phyloP scores from a whole-genome alignment of 2,113 vertebrate species.

The Grammomys dolichurus region DNA sequence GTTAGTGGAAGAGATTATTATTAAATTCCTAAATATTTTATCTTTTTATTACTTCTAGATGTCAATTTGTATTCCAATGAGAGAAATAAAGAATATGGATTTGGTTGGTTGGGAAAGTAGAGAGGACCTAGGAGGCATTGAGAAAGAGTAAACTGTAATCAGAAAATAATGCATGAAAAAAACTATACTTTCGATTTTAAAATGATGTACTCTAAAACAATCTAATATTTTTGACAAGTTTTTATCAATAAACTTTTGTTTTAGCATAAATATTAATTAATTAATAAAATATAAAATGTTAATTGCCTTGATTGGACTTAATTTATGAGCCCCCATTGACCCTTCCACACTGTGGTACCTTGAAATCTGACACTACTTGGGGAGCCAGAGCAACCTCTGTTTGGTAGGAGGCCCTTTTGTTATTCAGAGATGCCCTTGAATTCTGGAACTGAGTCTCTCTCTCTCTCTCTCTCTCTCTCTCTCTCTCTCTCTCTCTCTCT shows the following conservation, averaged over 20 bases:
- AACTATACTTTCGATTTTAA: background rate
- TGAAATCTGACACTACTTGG: background rate
- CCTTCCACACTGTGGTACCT: background rate
- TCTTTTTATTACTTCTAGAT: background rate
- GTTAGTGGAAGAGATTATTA: constrained; percentile 1
- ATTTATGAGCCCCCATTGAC: too few species aligned
- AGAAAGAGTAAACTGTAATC: background rate
- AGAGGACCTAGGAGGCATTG: background rate
- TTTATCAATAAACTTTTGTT: background rate
- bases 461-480: background rate
- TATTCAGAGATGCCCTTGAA: background rate
- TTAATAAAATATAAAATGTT: background rate
- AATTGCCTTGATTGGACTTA: background rate
- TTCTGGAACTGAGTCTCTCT: background rate
- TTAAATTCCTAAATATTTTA: background rate
- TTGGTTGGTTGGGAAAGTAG: background rate
- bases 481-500: background rate
- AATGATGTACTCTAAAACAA: background rate
- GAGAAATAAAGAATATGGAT: background rate
- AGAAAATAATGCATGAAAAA: background rate
- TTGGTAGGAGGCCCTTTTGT: background rate
- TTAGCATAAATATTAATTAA: background rate
- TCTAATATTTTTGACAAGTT: background rate
- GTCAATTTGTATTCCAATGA: background rate
- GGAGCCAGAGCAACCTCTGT: background rate